These are phyloP conservation scores for Zosterops pallidus DNA, from an alignment of 2,113 vertebrate genomes.

Conservation along the genomic window DNA sequence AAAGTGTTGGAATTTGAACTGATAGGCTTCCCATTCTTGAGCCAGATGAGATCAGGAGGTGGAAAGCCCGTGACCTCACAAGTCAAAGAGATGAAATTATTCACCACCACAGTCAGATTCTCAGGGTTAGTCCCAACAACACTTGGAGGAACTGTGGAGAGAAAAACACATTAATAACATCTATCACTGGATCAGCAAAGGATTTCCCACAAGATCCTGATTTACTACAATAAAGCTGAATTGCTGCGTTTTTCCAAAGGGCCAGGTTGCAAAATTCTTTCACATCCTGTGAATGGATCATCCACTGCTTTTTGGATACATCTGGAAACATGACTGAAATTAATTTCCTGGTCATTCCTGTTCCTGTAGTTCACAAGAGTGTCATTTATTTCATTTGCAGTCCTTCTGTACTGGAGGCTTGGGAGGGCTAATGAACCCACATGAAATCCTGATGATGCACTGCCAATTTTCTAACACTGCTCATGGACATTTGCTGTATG, in stretches of 20 bases:
- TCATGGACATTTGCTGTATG: neutral
- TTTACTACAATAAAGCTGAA: neutral
- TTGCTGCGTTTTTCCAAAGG: neutral
- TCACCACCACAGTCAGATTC: slow-evolving; percentile 89
- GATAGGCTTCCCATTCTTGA: slow-evolving; percentile 84
- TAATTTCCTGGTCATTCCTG: neutral
- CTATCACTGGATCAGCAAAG: neutral
- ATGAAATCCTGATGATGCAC: neutral
- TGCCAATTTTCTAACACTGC: neutral
- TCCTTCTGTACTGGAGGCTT: neutral
- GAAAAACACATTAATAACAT: slow-evolving; percentile 11
- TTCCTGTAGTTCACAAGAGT: neutral
- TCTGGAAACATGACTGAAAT: neutral
- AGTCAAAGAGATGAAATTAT: slow-evolving; percentile 90
- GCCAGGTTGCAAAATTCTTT: neutral
- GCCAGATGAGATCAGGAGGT: slow-evolving; percentile 90
- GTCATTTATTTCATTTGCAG: neutral
- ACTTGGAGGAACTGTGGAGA: slow-evolving; percentile 84
- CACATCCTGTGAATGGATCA: neutral
- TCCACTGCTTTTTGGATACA: neutral
- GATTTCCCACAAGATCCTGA: neutral
- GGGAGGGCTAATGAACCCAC: neutral
- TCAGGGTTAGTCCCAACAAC: slow-evolving; percentile 83
- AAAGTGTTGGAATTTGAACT: slow-evolving; percentile 78
- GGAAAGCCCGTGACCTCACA: slow-evolving; percentile 93